Evolutionary conservation across 2,113 vertebrate species (phyloP).

Genomic region (western clawed frog (Xenopus tropicalis)): UCB_Xtro_10.0 CM004449.2:112064001-112064500

Average conservation of each 20-base stretch:
- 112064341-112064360: slow-evolving; percentile 26
- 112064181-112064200: slow-evolving; percentile 28
- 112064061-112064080: slow-evolving; percentile 48
- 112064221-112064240: slow-evolving; percentile 16
- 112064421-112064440: slow-evolving; percentile 16
- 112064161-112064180: slow-evolving; percentile 4
- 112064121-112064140: slow-evolving; percentile 33
- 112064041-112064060: no score
- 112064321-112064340: slow-evolving; percentile 20
- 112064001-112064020: neutral
- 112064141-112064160: slow-evolving; percentile 40
- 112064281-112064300: slow-evolving; percentile 11
- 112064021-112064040: neutral
- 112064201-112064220: slow-evolving; percentile 34
- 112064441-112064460: slow-evolving; percentile 11
- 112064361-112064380: slow-evolving; percentile 15
- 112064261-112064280: slow-evolving; percentile 17
- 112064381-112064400: slow-evolving; percentile 4
- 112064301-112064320: slow-evolving; percentile 2
- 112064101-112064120: slow-evolving; percentile 45
- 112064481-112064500: slow-evolving; percentile 2
- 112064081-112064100: slow-evolving; percentile 47
- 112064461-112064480: slow-evolving; percentile 1
- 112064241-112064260: slow-evolving; percentile 21
- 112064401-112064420: neutral